Evolutionary conservation across 92 coral and sea anemone genomes (phyloP), one percentile per base, ranked within the genome.

Genomic region (Phenganax stokvisi): DNA sequence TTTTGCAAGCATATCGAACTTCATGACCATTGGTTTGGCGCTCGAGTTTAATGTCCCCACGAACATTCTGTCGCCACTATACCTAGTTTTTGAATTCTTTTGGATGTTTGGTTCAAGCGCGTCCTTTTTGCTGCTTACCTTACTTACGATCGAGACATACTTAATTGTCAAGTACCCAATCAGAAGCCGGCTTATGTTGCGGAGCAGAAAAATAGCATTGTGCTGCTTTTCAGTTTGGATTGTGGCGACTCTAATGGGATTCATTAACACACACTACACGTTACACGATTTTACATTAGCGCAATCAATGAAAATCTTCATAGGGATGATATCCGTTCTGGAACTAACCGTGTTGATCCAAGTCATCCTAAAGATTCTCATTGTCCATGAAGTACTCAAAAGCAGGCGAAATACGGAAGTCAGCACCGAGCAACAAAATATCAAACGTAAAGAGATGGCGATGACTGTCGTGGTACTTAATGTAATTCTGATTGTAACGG

Each of bases 141-240:
- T 79, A 1, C 62, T 79, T 37, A 79, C 83, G 5, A 47, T 65
- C 57, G 72, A 79, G 53, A 54, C 56, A 10, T 79, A 47, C 83
- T 51, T 79, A 2, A 79, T 79, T 27, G 68, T 44, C 10, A 79
- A 79, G 63, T 79, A 54, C 74, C 83, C 83, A 9, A 29, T 79
- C 12, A 72, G 61, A 37, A 31, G 83, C 6, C 64, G 31, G 72
- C 30, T 54, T 6, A 64, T 79, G 54, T 64, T 79, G 30, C 8
- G 73, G 10, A 52, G 74, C n/a, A 79, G 0, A 20, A 96, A 0
- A 91, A 75, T 31, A 90, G 87, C 60, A 91, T 84, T 76, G 85
- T 91, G 17, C 85, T 89, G 89, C 86, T 86, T 79, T 57, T 90
- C 86, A 88, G 87, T 75, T 84, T 91, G 83, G 91, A 91, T 77